Evolutionary conservation across 2,113 vertebrate genomes (phyloP).

Genomic region (Cheirogaleus medius): DNA sequence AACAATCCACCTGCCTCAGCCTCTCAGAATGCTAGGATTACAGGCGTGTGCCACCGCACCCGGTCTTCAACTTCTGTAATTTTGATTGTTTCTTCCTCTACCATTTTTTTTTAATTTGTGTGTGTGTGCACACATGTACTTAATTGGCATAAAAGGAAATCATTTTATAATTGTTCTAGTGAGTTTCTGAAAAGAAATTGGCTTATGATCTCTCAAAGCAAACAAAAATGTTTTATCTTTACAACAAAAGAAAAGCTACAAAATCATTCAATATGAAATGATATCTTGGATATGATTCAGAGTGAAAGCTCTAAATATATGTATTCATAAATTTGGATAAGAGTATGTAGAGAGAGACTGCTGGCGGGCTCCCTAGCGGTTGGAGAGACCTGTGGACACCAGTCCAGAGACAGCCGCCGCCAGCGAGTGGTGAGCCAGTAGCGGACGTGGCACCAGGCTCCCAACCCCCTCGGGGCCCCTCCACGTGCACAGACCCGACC

Average conservation of each 20-base stretch:
- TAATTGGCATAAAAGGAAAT: not conserved
- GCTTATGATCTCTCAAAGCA: not conserved
- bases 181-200: not conserved
- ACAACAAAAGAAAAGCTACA: not conserved
- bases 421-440: no score
- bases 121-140: not conserved
- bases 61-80: not conserved
- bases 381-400: no score
- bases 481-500: no score
- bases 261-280: not conserved
- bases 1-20: no score
- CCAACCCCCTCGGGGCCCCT: no score
- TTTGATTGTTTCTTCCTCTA: not conserved
- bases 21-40: no score
- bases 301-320: not conserved
- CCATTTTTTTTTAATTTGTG: not conserved
- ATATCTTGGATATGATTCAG: not conserved
- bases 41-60: no score
- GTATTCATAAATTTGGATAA: not conserved
- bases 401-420: no score
- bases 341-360: no score
- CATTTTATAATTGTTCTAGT: not conserved
- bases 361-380: no score
- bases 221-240: not conserved
- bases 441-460: no score